A percentile compares a stretch with the other conserved stretches of the same genome.
phyloP scores from a whole-genome alignment of 2,888 invertebrate species.

The Scelioninae gen. 1 region DNA sequence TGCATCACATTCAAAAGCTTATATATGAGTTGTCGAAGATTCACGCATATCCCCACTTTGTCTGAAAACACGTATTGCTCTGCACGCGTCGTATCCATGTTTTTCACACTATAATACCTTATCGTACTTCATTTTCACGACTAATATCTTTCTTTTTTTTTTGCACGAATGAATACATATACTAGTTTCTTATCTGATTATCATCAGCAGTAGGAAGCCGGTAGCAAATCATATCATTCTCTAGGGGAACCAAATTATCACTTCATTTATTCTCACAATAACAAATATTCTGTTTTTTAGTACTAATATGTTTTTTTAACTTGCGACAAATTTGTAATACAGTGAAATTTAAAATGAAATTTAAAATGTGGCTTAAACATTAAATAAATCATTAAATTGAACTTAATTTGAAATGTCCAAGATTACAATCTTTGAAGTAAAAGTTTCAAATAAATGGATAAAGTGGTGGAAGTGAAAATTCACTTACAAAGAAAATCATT shows the following conservation, averaged over 20 bases:
- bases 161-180: conserved; percentile 14
- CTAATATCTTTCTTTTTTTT: conserved; percentile 41
- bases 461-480: background rate
- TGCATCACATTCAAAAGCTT: conserved; percentile 56
- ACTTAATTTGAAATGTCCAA: background rate
- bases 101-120: conserved; percentile 42
- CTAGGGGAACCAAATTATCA: background rate
- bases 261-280: background rate
- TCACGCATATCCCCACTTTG: conserved; percentile 52
- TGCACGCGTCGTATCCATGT: conserved; percentile 31
- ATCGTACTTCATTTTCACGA: conserved; percentile 46
- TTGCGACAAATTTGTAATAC: too few relatives aligned
- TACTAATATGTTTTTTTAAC: too few relatives aligned
- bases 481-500: background rate
- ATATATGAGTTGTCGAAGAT: conserved; percentile 49
- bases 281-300: too few relatives aligned
- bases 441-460: background rate
- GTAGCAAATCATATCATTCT: conserved; percentile 14
- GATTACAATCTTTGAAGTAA: background rate
- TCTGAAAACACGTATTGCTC: conserved; percentile 38
- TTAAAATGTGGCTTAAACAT: too few relatives aligned
- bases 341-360: too few relatives aligned
- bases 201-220: conserved; percentile 26
- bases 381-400: too few relatives aligned
- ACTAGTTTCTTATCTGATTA: conserved; percentile 47